Conservation (phyloP, 2,797 vertebrate species). For the Apodemus agrarius region DNA sequence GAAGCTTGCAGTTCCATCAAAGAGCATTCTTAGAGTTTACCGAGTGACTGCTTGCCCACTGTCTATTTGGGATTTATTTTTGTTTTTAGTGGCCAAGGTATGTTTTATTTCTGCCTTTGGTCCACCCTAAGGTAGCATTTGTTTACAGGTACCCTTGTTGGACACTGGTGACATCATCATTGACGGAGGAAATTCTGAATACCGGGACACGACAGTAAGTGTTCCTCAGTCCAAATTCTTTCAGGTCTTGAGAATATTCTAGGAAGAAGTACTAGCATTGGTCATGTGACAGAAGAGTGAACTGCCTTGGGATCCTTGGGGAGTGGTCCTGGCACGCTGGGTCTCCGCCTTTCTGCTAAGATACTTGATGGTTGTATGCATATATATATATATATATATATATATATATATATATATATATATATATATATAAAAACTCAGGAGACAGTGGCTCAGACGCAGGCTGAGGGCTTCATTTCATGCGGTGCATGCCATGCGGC, state of each 20-base stretch:
- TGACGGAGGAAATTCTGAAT: conserved; percentile 98
- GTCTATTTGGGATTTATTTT: not conserved
- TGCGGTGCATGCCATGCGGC: fast-evolving
- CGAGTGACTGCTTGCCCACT: not conserved
- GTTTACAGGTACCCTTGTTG: conserved; percentile 92
- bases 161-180: conserved; percentile 96
- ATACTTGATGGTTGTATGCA: not conserved
- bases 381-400: too few relatives aligned
- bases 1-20: not conserved
- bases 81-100: not conserved
- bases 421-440: not conserved
- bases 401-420: too few relatives aligned
- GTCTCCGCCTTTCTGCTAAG: not conserved
- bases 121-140: conserved; percentile 26
- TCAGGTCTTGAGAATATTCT: not conserved
- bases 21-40: not conserved
- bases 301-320: not conserved
- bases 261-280: not conserved
- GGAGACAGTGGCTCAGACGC: not conserved
- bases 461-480: not conserved
- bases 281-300: not conserved
- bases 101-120: not conserved
- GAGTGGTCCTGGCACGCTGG: fast-evolving
- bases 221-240: not conserved
- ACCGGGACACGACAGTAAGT: conserved; percentile 95